A percentile compares a stretch with the other conserved stretches of the same genome.
Evolutionary conservation across 2,113 vertebrate genomes (phyloP).

Genomic region (Sardina pilchardus): DNA sequence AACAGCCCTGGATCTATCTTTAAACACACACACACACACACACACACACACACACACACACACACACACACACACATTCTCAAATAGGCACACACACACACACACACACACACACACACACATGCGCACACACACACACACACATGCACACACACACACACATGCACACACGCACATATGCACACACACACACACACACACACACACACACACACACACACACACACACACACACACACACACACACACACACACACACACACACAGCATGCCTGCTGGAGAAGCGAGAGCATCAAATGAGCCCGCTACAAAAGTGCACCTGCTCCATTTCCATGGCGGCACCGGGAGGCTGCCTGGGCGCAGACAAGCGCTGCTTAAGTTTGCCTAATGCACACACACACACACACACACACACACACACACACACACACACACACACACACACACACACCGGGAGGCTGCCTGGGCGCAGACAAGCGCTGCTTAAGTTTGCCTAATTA

Average conservation of each 20-base stretch:
- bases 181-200: neutral
- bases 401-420: too few relatives aligned
- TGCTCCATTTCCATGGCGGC: neutral
- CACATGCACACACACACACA: neutral
- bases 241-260: neutral
- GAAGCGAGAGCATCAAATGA: neutral
- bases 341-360: neutral
- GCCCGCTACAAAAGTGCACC: neutral
- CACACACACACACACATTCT: neutral
- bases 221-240: neutral
- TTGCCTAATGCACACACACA: too few relatives aligned
- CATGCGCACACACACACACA: neutral
- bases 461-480: neutral
- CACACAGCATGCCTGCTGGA: neutral
- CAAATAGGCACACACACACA: neutral
- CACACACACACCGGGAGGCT: too few relatives aligned
- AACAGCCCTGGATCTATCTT: slow-evolving; percentile 37
- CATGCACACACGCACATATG: neutral
- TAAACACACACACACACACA: neutral
- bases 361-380: neutral
- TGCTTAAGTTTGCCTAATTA: slow-evolving; percentile 10
- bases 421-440: too few relatives aligned
- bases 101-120: neutral
- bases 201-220: neutral
- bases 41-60: neutral